A percentile compares a stretch with the other conserved stretches of the same genome.
phyloP scores from a whole-genome alignment of 2,797 vertebrate genomes.

The Macrochelys suwanniensis region DNA sequence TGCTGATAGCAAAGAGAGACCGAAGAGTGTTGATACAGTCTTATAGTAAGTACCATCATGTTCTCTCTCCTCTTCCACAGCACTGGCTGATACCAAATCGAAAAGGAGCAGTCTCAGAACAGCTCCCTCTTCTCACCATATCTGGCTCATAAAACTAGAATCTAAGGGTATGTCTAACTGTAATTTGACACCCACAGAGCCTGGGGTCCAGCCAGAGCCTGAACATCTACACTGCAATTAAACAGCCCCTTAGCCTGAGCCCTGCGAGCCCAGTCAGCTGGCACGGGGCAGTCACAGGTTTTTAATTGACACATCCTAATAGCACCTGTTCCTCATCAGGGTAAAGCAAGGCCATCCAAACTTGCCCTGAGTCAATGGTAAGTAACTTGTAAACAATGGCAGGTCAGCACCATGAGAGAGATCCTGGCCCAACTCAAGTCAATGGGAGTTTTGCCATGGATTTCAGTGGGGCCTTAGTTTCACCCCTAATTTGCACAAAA shows the following conservation, averaged over 20 bases:
- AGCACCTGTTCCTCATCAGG: not conserved
- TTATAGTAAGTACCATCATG: not conserved
- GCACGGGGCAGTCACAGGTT: not conserved
- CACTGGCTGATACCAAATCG: not conserved
- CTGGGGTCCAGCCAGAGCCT: not conserved
- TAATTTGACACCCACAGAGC: not conserved
- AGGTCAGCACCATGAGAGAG: not conserved
- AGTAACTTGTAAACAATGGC: conserved; percentile 1
- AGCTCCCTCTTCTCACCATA: not conserved
- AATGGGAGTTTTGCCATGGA: conserved; percentile 1
- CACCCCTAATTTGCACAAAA: not conserved
- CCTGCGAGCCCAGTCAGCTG: not conserved
- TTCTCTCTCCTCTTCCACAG: not conserved
- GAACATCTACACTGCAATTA: not conserved
- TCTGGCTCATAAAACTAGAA: not conserved
- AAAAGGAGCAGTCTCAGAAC: not conserved
- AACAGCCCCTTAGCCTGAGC: not conserved
- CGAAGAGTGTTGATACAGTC: not conserved
- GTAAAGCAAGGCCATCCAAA: conserved; percentile 34
- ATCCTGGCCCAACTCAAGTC: not conserved
- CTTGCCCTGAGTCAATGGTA: not conserved
- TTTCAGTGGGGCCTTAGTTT: not conserved
- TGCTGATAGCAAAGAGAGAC: not conserved
- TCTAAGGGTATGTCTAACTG: not conserved
- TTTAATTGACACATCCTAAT: too few species aligned